Evolutionary conservation across 2,797 vertebrate genomes (phyloP).

Genomic region (Valencia hispanica): DNA sequence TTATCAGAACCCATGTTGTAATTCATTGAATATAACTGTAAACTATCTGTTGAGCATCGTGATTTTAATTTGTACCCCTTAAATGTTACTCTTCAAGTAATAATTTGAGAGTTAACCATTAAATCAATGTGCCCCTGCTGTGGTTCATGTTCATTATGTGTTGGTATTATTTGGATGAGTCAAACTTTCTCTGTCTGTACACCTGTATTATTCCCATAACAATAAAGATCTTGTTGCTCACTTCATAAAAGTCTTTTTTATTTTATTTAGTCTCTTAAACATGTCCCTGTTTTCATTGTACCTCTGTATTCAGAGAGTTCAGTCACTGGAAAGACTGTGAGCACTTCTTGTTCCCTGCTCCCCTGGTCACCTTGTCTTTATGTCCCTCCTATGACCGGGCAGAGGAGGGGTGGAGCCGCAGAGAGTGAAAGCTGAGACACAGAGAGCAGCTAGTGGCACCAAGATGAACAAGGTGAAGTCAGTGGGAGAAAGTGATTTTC

Average conservation of each 20-base stretch:
- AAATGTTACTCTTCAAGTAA: background rate
- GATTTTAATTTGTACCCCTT: background rate
- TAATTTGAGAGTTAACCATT: background rate
- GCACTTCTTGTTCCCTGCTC: constrained; percentile 42
- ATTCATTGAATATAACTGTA: background rate
- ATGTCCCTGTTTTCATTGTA: constrained; percentile 37
- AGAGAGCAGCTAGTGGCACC: constrained; percentile 40
- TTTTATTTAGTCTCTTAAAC: constrained; percentile 14
- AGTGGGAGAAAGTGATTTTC: constrained; percentile 38
- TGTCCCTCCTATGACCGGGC: constrained; percentile 46
- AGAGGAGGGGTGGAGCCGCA: constrained; percentile 42
- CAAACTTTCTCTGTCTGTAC: constrained; percentile 18
- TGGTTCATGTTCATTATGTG: constrained; percentile 1
- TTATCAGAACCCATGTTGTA: background rate
- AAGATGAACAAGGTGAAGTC: constrained; percentile 56
- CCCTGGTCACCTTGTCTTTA: constrained; percentile 64
- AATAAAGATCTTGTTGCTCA: constrained; percentile 49
- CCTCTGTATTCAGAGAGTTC: constrained; percentile 25
- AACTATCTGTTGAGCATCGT: background rate
- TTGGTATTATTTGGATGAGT: constrained; percentile 5
- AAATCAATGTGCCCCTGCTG: background rate
- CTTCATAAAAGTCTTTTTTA: constrained; percentile 39
- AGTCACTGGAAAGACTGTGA: constrained; percentile 14
- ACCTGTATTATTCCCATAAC: constrained; percentile 42
- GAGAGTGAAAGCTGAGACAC: constrained; percentile 42